A percentile compares a stretch with the other conserved stretches of the same genome.
phyloP scores from a whole-genome alignment of 2,113 vertebrate genomes.

The Excalfactoria chinensis region DNA sequence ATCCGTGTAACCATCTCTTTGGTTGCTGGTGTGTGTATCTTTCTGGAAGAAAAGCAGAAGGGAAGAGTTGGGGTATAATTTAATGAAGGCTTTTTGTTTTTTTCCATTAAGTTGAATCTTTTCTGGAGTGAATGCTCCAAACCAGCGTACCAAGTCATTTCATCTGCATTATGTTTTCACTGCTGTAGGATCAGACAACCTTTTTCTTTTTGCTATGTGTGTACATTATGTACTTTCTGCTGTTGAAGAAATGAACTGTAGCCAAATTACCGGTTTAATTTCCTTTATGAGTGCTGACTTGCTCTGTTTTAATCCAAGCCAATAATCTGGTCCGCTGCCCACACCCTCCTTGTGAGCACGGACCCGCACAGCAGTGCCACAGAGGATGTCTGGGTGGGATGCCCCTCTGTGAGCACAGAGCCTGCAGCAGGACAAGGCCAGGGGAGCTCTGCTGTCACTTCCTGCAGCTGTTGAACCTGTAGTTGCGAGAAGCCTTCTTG shows the following conservation, averaged over 20 bases:
- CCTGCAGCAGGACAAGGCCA: background rate
- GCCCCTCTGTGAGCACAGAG: background rate
- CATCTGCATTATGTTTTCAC: background rate
- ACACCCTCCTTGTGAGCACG: background rate
- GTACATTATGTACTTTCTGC: background rate
- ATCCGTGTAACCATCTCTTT: fast-evolving
- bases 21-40: fast-evolving
- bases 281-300: background rate
- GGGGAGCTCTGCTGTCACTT: background rate
- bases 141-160: background rate
- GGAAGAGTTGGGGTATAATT: background rate
- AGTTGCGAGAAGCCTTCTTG: background rate
- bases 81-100: background rate
- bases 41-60: background rate
- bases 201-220: background rate
- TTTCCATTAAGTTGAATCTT: background rate
- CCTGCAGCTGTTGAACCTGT: background rate
- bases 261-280: background rate
- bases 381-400: fast-evolving
- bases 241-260: background rate
- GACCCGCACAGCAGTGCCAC: fast-evolving
- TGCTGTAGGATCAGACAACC: background rate
- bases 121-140: background rate
- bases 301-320: background rate
- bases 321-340: background rate